Evolutionary conservation across 2,113 vertebrate species (phyloP), one percentile per base, ranked within the genome.

Genomic region (Chloebia gouldiae): DNA sequence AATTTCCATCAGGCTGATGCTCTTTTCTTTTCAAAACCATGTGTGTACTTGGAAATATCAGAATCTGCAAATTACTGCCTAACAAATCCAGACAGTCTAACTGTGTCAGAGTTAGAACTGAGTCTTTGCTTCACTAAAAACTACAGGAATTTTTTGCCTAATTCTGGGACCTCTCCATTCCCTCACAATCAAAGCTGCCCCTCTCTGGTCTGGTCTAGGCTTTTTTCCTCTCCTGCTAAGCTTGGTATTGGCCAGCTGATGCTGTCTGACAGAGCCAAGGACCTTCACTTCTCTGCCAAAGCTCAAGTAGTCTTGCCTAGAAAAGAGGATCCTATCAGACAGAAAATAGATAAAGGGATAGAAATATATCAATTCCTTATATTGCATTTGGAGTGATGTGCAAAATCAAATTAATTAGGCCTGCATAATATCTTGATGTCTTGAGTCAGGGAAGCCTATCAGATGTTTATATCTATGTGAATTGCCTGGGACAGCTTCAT

Each of bases 401-500:
- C 3, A 7, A 87, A 96, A 95, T 89, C 30, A 68, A 83, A 51
- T 76, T 93, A 77, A 73, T 88, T 59, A 84, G 57, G 37, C 45
- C 65, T 81, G 60, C 17, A 65, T 44, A 66, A 53, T 39, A 63
- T 37, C 81, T 45, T 56, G 51, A 68, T 39, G 37, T 20, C 75
- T 81, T 71, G 63, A 88, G 14, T 14, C 30, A 71, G 81, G 61
- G 63, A 87, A 83, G 30, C 22, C 73, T 82, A 64, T 17, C 78
- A 88, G 69, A 88, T 72, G 12, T 64, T 60, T 80, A 3, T 44
- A 24, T 65, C 47, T 77, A n/a, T 2, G 15, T 33, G 23, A 50
- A 21, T 53, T 75, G 37, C 73, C 88, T 84, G 81, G 49, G 45
- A 86, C 22, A 86, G 19, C 57, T 87, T 92, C 50, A 92, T 59